phyloP scores from a whole-genome alignment of 2,113 vertebrate genomes.

The Salvelinus sp. region DNA sequence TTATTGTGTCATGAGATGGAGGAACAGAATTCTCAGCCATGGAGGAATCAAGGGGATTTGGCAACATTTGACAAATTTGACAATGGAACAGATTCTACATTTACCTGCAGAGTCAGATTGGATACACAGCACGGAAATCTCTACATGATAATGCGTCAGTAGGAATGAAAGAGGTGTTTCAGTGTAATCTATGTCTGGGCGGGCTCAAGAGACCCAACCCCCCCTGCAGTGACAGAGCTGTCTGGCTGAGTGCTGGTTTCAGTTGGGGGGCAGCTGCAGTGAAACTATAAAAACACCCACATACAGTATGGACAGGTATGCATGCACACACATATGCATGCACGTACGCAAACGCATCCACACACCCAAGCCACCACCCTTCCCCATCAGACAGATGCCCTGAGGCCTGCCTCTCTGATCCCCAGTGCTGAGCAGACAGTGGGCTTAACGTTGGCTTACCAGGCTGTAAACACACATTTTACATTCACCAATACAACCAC shows the following conservation, averaged over 20 bases:
- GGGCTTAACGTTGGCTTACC: neutral
- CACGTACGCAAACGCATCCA: no score
- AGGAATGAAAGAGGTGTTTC: slow-evolving; percentile 21
- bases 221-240: no score
- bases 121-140: neutral
- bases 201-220: neutral
- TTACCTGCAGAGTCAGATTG: slow-evolving; percentile 33
- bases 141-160: slow-evolving; percentile 15
- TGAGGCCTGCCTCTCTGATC: neutral
- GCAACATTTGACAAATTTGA: slow-evolving; percentile 44
- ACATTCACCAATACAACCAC: slow-evolving; percentile 3
- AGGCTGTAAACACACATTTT: slow-evolving; percentile 26
- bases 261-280: slow-evolving; percentile 49
- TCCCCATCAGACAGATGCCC: slow-evolving; percentile 2
- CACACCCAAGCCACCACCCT: no score
- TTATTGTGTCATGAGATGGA: slow-evolving; percentile 27
- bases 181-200: slow-evolving; percentile 26
- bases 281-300: slow-evolving; percentile 8
- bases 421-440: neutral
- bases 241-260: slow-evolving; percentile 33
- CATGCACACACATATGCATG: neutral
- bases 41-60: slow-evolving; percentile 19
- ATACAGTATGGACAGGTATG: no score
- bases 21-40: slow-evolving; percentile 13
- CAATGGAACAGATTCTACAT: slow-evolving; percentile 50